Conservation (phyloP, 2,888 invertebrate species). For the Dermolepida albohirtum region DNA sequence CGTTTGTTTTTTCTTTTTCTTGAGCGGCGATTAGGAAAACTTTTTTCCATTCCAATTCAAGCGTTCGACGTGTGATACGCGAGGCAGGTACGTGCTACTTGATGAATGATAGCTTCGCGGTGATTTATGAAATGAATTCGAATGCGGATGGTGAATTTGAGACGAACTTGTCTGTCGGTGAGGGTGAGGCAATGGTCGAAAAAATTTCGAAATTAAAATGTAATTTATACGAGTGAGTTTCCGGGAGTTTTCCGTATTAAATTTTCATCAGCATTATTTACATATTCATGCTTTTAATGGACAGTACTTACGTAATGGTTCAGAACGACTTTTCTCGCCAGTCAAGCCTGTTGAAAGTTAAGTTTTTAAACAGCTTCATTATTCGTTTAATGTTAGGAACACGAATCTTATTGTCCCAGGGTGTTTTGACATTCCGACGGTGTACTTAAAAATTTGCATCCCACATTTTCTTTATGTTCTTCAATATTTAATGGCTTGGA, state of each 20-base stretch:
- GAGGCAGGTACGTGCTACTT: constrained; percentile 17
- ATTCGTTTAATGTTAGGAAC: constrained; percentile 2
- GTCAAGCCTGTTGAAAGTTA: background rate
- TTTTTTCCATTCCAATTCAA: constrained; percentile 12
- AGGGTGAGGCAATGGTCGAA: background rate
- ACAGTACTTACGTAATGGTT: background rate
- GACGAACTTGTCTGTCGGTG: constrained; percentile 10
- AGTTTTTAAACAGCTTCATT: background rate
- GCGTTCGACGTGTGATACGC: constrained; percentile 7
- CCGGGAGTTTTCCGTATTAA: constrained; percentile 6
- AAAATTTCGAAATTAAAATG: constrained; percentile 22
- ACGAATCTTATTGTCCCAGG: background rate
- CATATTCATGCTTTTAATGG: constrained; percentile 12
- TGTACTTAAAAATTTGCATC: background rate
- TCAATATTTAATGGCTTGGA: no score
- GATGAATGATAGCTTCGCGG: constrained; percentile 21
- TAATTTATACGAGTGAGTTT: constrained; percentile 13
- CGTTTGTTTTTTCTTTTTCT: constrained; percentile 7
- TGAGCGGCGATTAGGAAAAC: constrained; percentile 15
- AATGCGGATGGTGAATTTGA: constrained; percentile 21
- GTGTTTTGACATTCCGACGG: background rate
- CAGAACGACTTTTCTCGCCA: background rate
- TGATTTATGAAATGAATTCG: constrained; percentile 32
- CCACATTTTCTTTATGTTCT: background rate
- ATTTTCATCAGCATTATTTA: constrained; percentile 14